Base-by-base conservation (phyloP, 2,797 vertebrate genomes). In the Rousettus madagascariensis region DNA sequence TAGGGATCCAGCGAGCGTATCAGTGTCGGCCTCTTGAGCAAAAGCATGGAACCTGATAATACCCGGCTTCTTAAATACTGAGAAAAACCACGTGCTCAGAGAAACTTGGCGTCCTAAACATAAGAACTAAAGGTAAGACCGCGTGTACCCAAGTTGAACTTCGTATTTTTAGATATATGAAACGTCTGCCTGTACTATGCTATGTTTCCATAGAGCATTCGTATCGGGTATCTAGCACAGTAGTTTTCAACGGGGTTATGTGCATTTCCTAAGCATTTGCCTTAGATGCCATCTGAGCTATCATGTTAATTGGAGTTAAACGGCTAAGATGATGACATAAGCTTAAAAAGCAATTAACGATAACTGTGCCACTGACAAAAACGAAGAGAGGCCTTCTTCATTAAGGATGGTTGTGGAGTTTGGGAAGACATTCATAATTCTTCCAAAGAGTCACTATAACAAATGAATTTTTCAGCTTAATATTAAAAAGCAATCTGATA, bases 381-480 rank as follows among this genome's bases (percentile, higher is more conserved):
- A 96, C 49, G 36, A 95, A 96, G 86, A 94, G 75, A 97, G 96
- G 84, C 92, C 83, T 82, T 79, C 94, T 82, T 79, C 94, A 93
- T 86, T 92, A 94, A 96, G 89, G 38, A 96, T 16, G 41, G 80
- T 0, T 74, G 61, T 77, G 10, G 72, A 65, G 11, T 71, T 83
- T 75, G n/a, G 82, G 53, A 69, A 86, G 16, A 72, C 65, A 55
- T 20, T 66, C 72, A 53, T 63, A 94, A 61, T 80, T 85, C 92
- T 90, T 91, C 77, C 61, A 97, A 93, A 94, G 96, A 95, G 95
- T 98, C 97, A 98, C 94, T 95, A 94, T 13, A 96, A 86, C 46
- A 98, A 98, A 94, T 98, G 97, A 94, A 97, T 96, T 98, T 98
- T 94, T 97, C 69, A 95, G 92, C 87, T 61, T 96, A 98, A 97